A percentile compares a stretch with the other conserved stretches of the same genome.
Evolutionary conservation across 1,140 invertebrate species (phyloP).

Genomic region (Drosophila lowei): DNA sequence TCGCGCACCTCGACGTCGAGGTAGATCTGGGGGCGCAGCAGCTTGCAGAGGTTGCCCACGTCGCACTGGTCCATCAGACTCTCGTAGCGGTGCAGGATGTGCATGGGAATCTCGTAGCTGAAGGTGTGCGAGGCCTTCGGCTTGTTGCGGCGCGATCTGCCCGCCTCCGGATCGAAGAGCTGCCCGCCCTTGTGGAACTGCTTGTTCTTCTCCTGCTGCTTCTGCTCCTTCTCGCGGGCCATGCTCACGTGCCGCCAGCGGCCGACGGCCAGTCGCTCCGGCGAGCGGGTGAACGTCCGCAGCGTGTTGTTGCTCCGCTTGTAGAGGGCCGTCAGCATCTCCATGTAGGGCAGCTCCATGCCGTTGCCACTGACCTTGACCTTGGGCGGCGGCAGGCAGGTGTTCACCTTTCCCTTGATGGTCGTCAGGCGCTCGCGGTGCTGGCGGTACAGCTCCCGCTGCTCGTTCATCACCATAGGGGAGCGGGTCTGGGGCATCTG

Average conservation of each 20-base stretch:
- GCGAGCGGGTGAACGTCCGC: constrained; percentile 65
- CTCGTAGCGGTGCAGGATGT: constrained; percentile 70
- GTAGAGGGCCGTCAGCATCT: constrained; percentile 67
- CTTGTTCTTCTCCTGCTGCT: constrained; percentile 55
- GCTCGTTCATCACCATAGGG: constrained; percentile 52
- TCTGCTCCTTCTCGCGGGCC: constrained; percentile 56
- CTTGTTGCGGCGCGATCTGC: constrained; percentile 34
- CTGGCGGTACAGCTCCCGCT: constrained; percentile 64
- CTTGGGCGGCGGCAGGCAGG: constrained; percentile 58
- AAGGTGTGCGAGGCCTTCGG: constrained; percentile 18
- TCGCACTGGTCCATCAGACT: constrained; percentile 60
- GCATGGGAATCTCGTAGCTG: constrained; percentile 64
- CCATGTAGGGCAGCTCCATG: constrained; percentile 72
- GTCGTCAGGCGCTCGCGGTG: constrained; percentile 61
- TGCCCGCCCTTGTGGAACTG: constrained; percentile 51
- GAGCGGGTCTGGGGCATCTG: constrained; percentile 26
- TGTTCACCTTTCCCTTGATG: constrained; percentile 70
- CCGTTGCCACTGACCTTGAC: constrained; percentile 54
- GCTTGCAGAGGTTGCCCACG: constrained; percentile 55
- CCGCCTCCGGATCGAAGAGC: constrained; percentile 50
- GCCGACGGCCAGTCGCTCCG: constrained; percentile 55
- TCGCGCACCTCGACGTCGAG: constrained; percentile 53
- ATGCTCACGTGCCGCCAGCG: constrained; percentile 56
- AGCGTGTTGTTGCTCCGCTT: constrained; percentile 70
- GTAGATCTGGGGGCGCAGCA: constrained; percentile 68